Evolutionary conservation across 2,113 vertebrate genomes (phyloP).

Genomic region (Aptenodytes forsteri): DNA sequence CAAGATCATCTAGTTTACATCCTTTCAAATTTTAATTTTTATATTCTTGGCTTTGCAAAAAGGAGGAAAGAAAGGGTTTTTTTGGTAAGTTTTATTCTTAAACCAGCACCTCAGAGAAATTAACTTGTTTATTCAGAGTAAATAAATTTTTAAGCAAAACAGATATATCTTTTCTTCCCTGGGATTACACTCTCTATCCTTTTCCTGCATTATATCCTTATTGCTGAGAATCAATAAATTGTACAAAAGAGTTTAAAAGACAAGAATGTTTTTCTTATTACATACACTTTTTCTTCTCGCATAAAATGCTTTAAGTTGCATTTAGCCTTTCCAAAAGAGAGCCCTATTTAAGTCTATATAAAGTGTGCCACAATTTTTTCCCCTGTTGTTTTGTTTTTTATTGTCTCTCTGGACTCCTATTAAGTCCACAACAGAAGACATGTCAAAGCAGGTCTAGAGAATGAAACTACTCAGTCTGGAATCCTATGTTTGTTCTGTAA

Average conservation of each 20-base stretch:
- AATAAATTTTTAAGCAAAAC: neutral
- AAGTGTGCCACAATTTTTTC: neutral
- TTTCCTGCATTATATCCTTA: neutral
- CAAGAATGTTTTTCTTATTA: neutral
- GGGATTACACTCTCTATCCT: neutral
- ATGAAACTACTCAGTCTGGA: neutral
- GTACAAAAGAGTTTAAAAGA: neutral
- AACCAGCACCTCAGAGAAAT: neutral
- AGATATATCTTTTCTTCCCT: neutral
- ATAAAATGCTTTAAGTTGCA: neutral
- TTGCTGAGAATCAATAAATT: neutral
- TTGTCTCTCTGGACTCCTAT: neutral
- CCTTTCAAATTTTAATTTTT: neutral
- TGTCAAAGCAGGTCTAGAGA: neutral
- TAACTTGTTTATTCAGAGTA: neutral
- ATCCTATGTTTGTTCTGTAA: neutral
- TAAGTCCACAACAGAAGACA: neutral
- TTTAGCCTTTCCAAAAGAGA: neutral
- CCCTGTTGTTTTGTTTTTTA: neutral
- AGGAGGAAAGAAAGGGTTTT: neutral
- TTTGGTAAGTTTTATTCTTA: neutral
- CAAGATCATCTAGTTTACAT: neutral
- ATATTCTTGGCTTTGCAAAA: neutral
- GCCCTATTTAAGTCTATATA: neutral
- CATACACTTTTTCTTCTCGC: neutral